Percentiles rank a stretch among this genome's conserved stretches.
Evolutionary conservation across 2,113 vertebrate species (phyloP).

Genomic region (Semicossyphus pulcher): DNA sequence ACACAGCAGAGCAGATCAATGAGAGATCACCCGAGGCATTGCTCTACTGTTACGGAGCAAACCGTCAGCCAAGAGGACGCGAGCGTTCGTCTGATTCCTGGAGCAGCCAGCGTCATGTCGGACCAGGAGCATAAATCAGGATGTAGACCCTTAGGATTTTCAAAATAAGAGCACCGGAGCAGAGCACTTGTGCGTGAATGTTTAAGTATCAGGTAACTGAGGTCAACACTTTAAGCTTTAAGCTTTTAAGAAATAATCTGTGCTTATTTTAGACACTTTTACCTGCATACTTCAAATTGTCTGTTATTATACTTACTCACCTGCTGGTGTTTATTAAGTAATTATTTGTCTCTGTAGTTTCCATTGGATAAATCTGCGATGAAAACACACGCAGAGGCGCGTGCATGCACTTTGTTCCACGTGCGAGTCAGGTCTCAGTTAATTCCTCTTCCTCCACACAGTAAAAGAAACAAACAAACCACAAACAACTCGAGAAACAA

Average conservation of each 20-base stretch:
- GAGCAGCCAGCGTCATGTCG: not conserved
- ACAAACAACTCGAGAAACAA: conserved; percentile 7
- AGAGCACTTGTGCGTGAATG: too few species aligned
- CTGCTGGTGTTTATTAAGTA: not conserved
- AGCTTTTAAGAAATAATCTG: too few species aligned
- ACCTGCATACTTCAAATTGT: not conserved
- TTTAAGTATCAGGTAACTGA: not conserved
- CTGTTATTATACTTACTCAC: not conserved
- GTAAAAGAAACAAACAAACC: conserved; percentile 26
- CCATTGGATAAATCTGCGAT: too few species aligned
- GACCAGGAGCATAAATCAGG: too few species aligned
- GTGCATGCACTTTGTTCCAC: too few species aligned
- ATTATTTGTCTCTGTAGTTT: not conserved
- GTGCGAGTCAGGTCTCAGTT: too few species aligned
- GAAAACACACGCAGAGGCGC: too few species aligned
- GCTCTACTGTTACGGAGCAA: conserved; percentile 1
- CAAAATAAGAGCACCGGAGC: too few species aligned
- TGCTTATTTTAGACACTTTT: not conserved
- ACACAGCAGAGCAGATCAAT: not conserved
- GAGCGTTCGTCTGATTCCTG: conserved; percentile 22
- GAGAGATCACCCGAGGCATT: conserved; percentile 1
- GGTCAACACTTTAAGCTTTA: too few species aligned
- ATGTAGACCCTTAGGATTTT: too few species aligned
- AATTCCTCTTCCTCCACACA: too few species aligned
- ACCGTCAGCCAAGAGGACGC: not conserved